A percentile compares a stretch with the other conserved stretches of the same genome.
Evolutionary conservation across 2,888 invertebrate species (phyloP).

Genomic region (Boloria euphrosyne): DNA sequence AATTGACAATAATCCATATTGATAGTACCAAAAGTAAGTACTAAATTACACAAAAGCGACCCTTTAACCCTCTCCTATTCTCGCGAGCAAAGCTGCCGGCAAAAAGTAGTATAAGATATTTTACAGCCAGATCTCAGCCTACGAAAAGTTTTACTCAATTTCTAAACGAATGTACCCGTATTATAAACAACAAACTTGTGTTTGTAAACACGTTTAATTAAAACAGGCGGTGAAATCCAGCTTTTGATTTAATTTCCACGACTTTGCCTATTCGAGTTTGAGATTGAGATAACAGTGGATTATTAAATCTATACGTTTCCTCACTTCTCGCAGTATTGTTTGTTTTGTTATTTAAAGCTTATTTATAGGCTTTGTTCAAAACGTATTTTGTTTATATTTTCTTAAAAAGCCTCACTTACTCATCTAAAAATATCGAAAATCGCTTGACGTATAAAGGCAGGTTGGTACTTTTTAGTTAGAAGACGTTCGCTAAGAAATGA

Average conservation of each 20-base stretch:
- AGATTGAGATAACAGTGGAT: constrained; percentile 17
- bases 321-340: constrained; percentile 6
- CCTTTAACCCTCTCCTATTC: too few relatives aligned
- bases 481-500: too few relatives aligned
- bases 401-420: too few relatives aligned
- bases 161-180: constrained; percentile 22
- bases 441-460: too few relatives aligned
- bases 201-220: constrained; percentile 35
- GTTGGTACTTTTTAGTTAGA: too few relatives aligned
- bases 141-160: constrained; percentile 19
- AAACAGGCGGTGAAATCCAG: constrained; percentile 21
- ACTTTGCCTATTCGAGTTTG: constrained; percentile 14
- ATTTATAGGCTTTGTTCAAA: not conserved
- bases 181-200: constrained; percentile 32
- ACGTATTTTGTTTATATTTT: too few relatives aligned
- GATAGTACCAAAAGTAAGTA: too few relatives aligned
- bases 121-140: constrained; percentile 6
- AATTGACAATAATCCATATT: too few relatives aligned
- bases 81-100: too few relatives aligned
- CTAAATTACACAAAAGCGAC: too few relatives aligned
- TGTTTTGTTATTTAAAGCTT: not conserved
- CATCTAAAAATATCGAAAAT: too few relatives aligned
- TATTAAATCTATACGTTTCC: constrained; percentile 20
- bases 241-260: constrained; percentile 30
- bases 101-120: not conserved